phyloP scores from a whole-genome alignment of 30 jellyfish, hydroid and myxozoan species.

The Clytia hemisphaerica region DNA sequence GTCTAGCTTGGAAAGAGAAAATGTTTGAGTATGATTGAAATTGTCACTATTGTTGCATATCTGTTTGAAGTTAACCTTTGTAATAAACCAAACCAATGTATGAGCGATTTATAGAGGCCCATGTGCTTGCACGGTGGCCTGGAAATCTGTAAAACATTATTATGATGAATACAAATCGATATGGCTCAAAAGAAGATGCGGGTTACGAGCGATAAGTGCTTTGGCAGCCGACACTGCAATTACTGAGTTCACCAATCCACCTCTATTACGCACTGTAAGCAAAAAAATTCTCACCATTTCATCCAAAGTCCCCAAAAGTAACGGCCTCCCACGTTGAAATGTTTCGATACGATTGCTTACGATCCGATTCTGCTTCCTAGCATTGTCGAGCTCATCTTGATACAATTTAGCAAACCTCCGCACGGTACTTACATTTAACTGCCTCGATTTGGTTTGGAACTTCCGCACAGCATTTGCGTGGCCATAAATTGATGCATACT shows the following conservation, averaged over 20 bases:
- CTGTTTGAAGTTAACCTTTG: too few species aligned
- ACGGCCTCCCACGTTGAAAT: constrained; percentile 1
- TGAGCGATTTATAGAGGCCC: too few species aligned
- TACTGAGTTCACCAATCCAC: constrained; percentile 4
- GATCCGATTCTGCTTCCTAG: background rate
- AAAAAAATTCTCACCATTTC: background rate
- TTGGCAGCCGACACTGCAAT: constrained; percentile 14
- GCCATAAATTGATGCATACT: too few species aligned
- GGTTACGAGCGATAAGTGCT: constrained; percentile 18
- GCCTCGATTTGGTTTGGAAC: background rate
- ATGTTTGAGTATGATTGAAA: too few species aligned
- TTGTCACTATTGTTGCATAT: too few species aligned
- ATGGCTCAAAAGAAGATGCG: background rate
- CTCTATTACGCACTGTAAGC: background rate
- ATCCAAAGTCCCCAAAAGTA: background rate
- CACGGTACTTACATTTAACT: background rate
- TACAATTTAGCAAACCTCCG: background rate
- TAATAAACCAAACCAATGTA: too few species aligned
- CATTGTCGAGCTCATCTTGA: background rate
- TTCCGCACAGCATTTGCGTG: background rate
- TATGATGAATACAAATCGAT: constrained; percentile 17
- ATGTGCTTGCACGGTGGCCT: too few species aligned
- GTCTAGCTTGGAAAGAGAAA: too few species aligned
- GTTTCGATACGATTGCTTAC: background rate
- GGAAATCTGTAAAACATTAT: too few species aligned